These are phyloP conservation scores for Trematomus bernacchii DNA, from an alignment of 2,797 vertebrate genomes.

Conservation along the genomic window DNA sequence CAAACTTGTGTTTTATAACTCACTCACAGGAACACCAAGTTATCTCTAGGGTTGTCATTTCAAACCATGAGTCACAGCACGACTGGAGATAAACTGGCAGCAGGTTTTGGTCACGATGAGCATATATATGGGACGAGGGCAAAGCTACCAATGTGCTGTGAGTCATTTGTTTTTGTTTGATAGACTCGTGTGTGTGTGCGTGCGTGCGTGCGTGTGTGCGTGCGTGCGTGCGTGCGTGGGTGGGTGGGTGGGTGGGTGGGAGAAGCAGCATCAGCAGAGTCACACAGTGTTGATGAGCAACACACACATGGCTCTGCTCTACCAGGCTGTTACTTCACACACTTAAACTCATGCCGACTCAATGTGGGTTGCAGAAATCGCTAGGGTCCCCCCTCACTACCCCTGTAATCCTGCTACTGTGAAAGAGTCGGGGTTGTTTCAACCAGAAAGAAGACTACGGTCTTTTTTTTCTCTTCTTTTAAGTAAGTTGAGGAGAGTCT, in stretches of 20 bases:
- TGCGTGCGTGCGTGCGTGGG: conserved; percentile 30
- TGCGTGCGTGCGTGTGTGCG: conserved; percentile 34
- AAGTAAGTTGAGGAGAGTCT: not conserved
- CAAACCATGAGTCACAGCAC: conserved; percentile 47
- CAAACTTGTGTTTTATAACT: conserved; percentile 31
- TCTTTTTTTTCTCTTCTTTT: not conserved
- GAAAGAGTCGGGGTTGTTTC: not conserved
- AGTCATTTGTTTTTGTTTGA: conserved; percentile 52
- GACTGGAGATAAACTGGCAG: conserved; percentile 30
- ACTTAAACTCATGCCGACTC: conserved; percentile 12
- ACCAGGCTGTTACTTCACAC: conserved; percentile 23
- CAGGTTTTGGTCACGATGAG: conserved; percentile 15
- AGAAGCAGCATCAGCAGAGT: conserved; percentile 69
- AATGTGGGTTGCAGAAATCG: not conserved
- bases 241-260: conserved; percentile 33
- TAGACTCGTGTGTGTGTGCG: conserved; percentile 21
- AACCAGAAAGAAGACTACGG: not conserved
- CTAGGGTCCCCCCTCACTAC: not conserved
- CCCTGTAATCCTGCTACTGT: not conserved
- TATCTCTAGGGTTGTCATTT: conserved; percentile 45
- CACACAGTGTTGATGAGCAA: conserved; percentile 64
- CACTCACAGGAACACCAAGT: conserved; percentile 36
- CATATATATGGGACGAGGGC: conserved; percentile 37
- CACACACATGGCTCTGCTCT: conserved; percentile 49
- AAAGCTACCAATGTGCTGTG: conserved; percentile 33